A percentile compares a stretch with the other conserved stretches of the same genome.
Conservation (phyloP, 2,888 invertebrate genomes). For the Dione vanillae region DNA sequence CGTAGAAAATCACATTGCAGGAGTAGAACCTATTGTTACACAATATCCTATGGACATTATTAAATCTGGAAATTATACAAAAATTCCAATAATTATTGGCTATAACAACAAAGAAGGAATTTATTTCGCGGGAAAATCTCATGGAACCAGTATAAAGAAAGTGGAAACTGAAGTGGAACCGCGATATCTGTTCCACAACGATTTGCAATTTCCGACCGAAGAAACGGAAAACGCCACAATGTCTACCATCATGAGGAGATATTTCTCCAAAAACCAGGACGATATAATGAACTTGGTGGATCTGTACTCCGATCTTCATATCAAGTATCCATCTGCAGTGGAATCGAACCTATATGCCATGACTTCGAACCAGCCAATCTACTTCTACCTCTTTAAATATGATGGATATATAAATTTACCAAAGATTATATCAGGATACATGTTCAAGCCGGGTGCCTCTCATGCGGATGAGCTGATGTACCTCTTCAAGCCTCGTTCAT, state of each 20-base stretch:
- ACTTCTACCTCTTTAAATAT: constrained; percentile 73
- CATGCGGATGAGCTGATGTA: constrained; percentile 78
- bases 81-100: constrained; percentile 77
- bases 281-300: constrained; percentile 75
- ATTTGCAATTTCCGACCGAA: constrained; percentile 67
- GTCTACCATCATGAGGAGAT: constrained; percentile 60
- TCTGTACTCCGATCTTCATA: constrained; percentile 73
- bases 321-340: constrained; percentile 70
- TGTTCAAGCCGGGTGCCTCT: constrained; percentile 65
- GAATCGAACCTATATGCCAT: constrained; percentile 68
- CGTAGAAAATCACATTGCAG: constrained; percentile 68
- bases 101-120: constrained; percentile 75
- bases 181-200: constrained; percentile 58
- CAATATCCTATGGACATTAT: constrained; percentile 67
- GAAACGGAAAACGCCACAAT: constrained; percentile 62
- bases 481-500: constrained; percentile 71
- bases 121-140: constrained; percentile 70
- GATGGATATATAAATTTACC: constrained; percentile 72
- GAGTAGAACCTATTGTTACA: constrained; percentile 67
- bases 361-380: constrained; percentile 70
- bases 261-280: constrained; percentile 65
- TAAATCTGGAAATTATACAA: constrained; percentile 68
- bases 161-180: constrained; percentile 53
- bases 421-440: constrained; percentile 68
- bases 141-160: constrained; percentile 61